A percentile compares a stretch with the other conserved stretches of the same genome.
Conservation (phyloP, 37 sponge, comb jelly and placozoan species). For the Tethya wilhelma region DNA sequence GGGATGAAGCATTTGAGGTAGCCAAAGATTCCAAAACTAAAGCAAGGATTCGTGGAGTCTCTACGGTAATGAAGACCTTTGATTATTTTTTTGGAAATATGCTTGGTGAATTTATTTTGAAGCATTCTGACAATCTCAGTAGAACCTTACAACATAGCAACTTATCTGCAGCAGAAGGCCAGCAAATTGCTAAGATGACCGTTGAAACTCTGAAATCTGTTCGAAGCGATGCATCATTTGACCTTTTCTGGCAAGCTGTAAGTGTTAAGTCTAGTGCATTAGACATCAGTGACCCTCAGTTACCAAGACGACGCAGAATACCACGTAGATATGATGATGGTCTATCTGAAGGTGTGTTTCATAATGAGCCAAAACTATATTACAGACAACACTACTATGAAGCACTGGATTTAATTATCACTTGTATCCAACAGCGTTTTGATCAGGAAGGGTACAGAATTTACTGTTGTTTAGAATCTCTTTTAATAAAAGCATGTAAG, state of each 20-base stretch:
- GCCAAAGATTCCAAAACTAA: slow-evolving; percentile 41
- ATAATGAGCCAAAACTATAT: slow-evolving; percentile 21
- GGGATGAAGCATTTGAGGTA: slow-evolving; percentile 50
- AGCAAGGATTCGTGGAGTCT: slow-evolving; percentile 29
- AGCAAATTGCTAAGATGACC: slow-evolving; percentile 55
- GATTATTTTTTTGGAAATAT: slow-evolving; percentile 43
- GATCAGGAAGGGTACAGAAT: too few species aligned
- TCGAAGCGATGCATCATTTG: slow-evolving; percentile 25
- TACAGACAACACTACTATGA: slow-evolving; percentile 52
- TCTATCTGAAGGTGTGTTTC: slow-evolving; percentile 13
- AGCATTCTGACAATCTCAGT: slow-evolving; percentile 64
- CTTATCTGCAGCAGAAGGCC: slow-evolving; percentile 63
- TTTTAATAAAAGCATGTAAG: too few species aligned
- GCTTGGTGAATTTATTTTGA: slow-evolving; percentile 59
- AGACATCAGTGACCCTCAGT: slow-evolving; percentile 2
- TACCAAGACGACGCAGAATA: slow-evolving; percentile 15
- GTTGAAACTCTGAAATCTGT: slow-evolving; percentile 54
- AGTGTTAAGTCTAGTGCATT: too few species aligned
- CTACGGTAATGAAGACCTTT: slow-evolving; percentile 36
- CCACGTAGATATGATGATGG: slow-evolving; percentile 52
- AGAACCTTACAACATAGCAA: slow-evolving; percentile 44
- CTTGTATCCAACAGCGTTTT: too few species aligned
- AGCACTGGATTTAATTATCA: slow-evolving; percentile 59
- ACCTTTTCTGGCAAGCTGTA: too few species aligned
- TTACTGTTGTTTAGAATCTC: too few species aligned